Evolutionary conservation across 2,888 invertebrate species (phyloP).

Genomic region (Microplitis manilae): DNA sequence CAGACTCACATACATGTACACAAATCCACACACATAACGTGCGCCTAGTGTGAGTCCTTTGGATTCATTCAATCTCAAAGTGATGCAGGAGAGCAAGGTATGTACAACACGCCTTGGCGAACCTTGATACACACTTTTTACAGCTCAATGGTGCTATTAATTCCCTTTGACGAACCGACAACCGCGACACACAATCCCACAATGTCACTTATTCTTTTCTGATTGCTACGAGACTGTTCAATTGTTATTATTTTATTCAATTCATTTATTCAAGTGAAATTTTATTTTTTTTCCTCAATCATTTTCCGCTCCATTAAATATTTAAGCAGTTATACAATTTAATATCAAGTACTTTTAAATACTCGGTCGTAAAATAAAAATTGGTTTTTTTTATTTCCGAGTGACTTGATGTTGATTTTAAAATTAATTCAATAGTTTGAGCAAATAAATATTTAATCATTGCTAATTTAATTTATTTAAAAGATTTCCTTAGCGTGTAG

Average conservation of each 20-base stretch:
- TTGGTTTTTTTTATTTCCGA: not conserved
- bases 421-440: no score
- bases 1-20: not conserved
- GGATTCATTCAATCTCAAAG: constrained; percentile 19
- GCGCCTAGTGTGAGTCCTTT: constrained; percentile 12
- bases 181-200: constrained; percentile 49
- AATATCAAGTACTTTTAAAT: not conserved
- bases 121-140: constrained; percentile 61
- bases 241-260: constrained; percentile 20
- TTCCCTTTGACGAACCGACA: constrained; percentile 63
- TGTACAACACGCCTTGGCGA: constrained; percentile 39
- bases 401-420: no score
- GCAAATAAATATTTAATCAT: constrained; percentile 6
- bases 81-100: constrained; percentile 16
- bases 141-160: constrained; percentile 61
- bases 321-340: not conserved
- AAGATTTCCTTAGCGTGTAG: not conserved
- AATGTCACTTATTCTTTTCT: constrained; percentile 30
- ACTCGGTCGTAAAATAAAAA: not conserved
- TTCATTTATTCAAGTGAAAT: constrained; percentile 9
- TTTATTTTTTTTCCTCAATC: constrained; percentile 11
- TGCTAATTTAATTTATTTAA: not conserved
- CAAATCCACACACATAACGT: not conserved
- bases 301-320: not conserved
- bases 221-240: constrained; percentile 16